These are phyloP conservation scores for Sebastes wilsoni DNA, from an alignment of 2,797 vertebrate genomes.

Conservation along the genomic window DNA sequence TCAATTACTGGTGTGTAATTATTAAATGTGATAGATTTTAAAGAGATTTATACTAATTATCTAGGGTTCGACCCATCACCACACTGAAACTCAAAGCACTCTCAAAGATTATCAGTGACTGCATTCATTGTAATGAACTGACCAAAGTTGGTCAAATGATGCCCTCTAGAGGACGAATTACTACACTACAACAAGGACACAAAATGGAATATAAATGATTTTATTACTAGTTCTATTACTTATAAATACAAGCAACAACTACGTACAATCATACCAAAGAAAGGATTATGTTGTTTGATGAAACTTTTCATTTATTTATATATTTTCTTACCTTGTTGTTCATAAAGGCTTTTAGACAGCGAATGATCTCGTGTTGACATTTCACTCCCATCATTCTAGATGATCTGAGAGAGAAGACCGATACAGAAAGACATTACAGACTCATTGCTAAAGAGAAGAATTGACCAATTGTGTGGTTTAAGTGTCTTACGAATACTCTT, in stretches of 20 bases:
- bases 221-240: neutral
- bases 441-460: neutral
- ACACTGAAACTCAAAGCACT: neutral
- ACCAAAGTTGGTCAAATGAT: neutral
- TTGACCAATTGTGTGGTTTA: neutral
- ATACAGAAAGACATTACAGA: neutral
- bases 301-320: neutral
- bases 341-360: conserved; percentile 96
- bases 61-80: neutral
- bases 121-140: neutral
- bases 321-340: conserved; percentile 88
- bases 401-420: neutral
- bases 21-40: neutral
- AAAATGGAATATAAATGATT: neutral
- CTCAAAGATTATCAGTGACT: neutral
- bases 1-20: neutral
- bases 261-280: neutral
- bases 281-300: neutral
- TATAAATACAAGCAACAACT: neutral
- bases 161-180: conserved; percentile 37
- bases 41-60: neutral
- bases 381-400: conserved; percentile 74
- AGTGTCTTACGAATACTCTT: conserved; percentile 79
- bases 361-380: conserved; percentile 93
- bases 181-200: conserved; percentile 2